Conservation (phyloP, 2,113 vertebrate genomes). For the Benthochromis sp. region DNA sequence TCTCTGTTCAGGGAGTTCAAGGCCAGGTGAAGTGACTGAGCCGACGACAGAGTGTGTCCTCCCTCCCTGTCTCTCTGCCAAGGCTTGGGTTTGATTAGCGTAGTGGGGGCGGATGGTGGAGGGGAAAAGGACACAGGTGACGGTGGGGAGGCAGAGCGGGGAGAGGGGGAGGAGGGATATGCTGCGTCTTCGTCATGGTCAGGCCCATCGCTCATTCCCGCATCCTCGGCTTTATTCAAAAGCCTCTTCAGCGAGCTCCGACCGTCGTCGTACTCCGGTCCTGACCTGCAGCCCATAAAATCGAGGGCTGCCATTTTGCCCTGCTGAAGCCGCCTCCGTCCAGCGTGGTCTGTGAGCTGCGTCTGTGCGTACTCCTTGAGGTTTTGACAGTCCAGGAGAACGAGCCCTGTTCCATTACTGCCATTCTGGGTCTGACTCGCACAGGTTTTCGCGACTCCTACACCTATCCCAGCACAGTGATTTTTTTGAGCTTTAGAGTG, state of each 20-base stretch:
- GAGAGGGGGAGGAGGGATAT: conserved; percentile 57
- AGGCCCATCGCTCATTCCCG: conserved; percentile 33
- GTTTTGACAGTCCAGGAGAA: conserved; percentile 75
- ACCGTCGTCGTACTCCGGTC: conserved; percentile 47
- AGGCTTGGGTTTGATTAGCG: conserved; percentile 68
- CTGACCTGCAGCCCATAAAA: conserved; percentile 61
- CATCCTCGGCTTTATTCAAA: conserved; percentile 60
- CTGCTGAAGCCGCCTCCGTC: conserved; percentile 70
- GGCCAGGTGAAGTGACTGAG: conserved; percentile 74
- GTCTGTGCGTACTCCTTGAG: conserved; percentile 67
- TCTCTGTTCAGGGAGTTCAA: conserved; percentile 74
- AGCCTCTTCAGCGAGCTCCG: conserved; percentile 70
- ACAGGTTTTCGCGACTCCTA: conserved; percentile 34
- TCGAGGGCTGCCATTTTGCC: conserved; percentile 76
- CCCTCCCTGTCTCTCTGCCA: conserved; percentile 68
- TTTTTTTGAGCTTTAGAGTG: conserved; percentile 64
- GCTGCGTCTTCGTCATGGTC: conserved; percentile 47
- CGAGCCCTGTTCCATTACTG: conserved; percentile 52
- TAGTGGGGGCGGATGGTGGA: conserved; percentile 61
- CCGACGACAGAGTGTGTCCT: conserved; percentile 64
- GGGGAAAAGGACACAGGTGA: conserved; percentile 70
- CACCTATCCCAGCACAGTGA: conserved; percentile 40
- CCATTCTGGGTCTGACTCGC: conserved; percentile 42
- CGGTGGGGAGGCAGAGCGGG: conserved; percentile 46
- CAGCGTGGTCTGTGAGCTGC: conserved; percentile 65